These are phyloP conservation scores for Xenopus laevis DNA, from an alignment of 2,113 vertebrate genomes.

Conservation along the genomic window DNA sequence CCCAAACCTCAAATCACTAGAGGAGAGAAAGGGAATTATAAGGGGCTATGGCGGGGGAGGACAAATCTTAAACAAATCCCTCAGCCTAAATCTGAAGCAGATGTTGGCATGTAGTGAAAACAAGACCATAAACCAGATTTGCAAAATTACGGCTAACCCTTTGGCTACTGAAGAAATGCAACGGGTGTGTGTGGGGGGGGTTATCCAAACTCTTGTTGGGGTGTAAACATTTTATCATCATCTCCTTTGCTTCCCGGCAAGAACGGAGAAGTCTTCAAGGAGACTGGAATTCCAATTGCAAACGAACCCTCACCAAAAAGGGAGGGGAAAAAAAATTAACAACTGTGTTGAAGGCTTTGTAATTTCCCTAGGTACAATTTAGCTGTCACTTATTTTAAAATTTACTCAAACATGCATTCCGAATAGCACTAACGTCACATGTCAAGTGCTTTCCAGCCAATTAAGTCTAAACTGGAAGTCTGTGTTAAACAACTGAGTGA, in stretches of 20 bases:
- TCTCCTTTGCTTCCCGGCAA: conserved; percentile 50
- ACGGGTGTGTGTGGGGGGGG: background rate
- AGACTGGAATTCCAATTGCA: conserved; percentile 89
- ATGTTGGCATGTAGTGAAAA: conserved; percentile 58
- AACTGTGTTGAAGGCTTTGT: conserved; percentile 97
- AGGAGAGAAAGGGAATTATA: conserved; percentile 51
- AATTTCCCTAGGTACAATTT: conserved; percentile 99
- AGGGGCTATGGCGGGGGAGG: conserved; percentile 35
- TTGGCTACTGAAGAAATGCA: background rate
- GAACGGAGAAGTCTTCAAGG: conserved; percentile 76
- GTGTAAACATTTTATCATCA: no score
- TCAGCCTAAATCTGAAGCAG: conserved; percentile 59
- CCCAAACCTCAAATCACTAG: conserved; percentile 67
- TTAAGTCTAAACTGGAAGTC: conserved; percentile 93
- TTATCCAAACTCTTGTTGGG: no score
- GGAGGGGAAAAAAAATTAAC: conserved; percentile 72
- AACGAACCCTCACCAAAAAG: conserved; percentile 68
- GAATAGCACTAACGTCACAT: conserved; percentile 99
- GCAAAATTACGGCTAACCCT: conserved; percentile 53
- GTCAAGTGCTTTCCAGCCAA: conserved; percentile 99
- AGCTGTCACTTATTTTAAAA: conserved; percentile 98
- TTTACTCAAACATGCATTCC: conserved; percentile 88
- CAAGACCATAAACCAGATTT: conserved; percentile 63
- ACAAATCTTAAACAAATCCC: conserved; percentile 57
- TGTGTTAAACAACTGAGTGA: conserved; percentile 97